phyloP scores from a whole-genome alignment of 2,113 vertebrate genomes.

The Hemiscyllium ocellatum region DNA sequence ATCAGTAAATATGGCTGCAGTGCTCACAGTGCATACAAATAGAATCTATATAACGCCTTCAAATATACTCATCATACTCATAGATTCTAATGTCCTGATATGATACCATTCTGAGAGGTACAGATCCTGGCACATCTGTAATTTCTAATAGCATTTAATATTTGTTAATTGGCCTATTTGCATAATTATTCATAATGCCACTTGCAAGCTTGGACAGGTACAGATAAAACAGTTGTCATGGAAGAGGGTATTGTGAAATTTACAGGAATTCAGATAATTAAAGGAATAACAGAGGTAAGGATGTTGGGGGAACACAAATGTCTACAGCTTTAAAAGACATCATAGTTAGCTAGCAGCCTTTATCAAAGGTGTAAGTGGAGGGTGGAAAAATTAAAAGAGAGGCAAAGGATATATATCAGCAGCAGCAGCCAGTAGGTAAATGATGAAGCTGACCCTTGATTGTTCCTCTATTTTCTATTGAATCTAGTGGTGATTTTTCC shows the following conservation, averaged over 20 bases:
- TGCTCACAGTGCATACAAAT: background rate
- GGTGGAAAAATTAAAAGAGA: background rate
- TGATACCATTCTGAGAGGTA: background rate
- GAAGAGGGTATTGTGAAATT: background rate
- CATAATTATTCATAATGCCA: background rate
- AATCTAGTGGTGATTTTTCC: no score
- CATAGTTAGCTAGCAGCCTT: background rate
- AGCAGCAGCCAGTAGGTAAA: background rate
- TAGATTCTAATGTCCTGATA: background rate
- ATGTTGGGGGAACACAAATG: no score
- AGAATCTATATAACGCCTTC: background rate
- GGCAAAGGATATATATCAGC: background rate
- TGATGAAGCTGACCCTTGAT: background rate
- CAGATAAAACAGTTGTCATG: background rate
- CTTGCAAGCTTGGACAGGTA: background rate
- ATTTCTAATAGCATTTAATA: conserved; percentile 7
- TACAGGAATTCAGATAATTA: background rate
- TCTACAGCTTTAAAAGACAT: background rate
- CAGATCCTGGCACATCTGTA: background rate
- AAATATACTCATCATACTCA: background rate
- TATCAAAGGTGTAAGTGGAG: background rate
- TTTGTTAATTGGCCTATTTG: background rate
- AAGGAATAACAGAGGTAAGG: background rate
- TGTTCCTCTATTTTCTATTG: background rate
- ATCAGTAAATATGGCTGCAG: background rate